Conservation (phyloP, 2,888 invertebrate genomes). For the Xylocampa areola region DNA sequence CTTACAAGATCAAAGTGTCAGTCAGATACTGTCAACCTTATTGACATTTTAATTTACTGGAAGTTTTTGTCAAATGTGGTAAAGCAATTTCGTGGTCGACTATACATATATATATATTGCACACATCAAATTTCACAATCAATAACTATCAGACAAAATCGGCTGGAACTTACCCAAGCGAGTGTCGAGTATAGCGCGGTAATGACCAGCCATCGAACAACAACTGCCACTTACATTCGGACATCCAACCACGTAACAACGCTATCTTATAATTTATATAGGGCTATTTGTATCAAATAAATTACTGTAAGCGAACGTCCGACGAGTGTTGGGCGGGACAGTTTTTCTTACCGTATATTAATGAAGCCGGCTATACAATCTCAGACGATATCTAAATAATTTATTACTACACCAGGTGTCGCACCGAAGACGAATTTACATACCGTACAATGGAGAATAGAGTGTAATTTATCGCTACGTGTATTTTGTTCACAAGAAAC, state of each 20-base stretch:
- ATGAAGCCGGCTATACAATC: conserved; percentile 79
- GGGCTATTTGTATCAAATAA: conserved; percentile 56
- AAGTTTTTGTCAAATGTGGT: too few species aligned
- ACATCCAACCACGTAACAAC: conserved; percentile 23
- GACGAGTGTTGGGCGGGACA: conserved; percentile 65
- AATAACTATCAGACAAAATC: conserved; percentile 12
- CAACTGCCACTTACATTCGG: conserved; percentile 30
- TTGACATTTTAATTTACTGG: too few species aligned
- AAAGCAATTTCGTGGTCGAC: too few species aligned
- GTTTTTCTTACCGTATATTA: conserved; percentile 84
- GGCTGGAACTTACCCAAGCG: conserved; percentile 16
- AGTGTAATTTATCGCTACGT: conserved; percentile 72
- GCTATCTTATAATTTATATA: conserved; percentile 55
- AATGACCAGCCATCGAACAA: conserved; percentile 31
- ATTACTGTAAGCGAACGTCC: conserved; percentile 68
- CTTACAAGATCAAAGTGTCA: too few species aligned
- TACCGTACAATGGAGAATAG: conserved; percentile 66
- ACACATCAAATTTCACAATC: neutral
- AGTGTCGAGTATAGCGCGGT: conserved; percentile 14
- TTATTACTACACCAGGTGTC: conserved; percentile 82
- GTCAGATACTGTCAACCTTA: too few species aligned
- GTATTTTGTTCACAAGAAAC: conserved; percentile 73
- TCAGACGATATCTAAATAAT: conserved; percentile 85
- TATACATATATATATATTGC: too few species aligned
- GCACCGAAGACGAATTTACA: conserved; percentile 79